Percentiles rank a stretch among this genome's conserved stretches.
Evolutionary conservation across 2,113 vertebrate species (phyloP).

Genomic region (Osmerus eperlanus): DNA sequence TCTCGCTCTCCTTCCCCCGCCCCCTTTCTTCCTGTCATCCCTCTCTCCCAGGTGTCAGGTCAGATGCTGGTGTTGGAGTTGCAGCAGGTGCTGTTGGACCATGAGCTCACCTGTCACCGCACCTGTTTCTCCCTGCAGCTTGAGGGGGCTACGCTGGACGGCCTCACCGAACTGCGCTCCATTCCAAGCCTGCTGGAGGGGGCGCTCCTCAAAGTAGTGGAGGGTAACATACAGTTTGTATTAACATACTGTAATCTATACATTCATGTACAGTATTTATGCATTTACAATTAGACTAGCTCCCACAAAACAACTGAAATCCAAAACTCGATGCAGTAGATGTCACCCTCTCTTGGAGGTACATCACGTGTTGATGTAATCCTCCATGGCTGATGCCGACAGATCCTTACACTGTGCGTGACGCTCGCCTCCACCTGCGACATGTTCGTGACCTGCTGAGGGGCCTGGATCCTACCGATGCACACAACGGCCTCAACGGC

Average conservation of each 20-base stretch:
- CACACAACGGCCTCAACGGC: constrained; percentile 90
- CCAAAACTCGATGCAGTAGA: too few relatives aligned
- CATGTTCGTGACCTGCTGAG: constrained; percentile 90
- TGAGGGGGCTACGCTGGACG: constrained; percentile 81
- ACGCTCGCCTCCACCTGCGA: constrained; percentile 89
- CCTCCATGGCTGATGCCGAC: not conserved
- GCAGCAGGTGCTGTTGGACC: constrained; percentile 93
- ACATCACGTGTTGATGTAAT: too few relatives aligned
- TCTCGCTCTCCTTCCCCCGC: not conserved
- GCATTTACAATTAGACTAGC: too few relatives aligned
- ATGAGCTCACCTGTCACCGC: constrained; percentile 87
- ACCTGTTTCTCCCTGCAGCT: constrained; percentile 94
- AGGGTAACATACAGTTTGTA: constrained; percentile 72
- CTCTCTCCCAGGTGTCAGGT: constrained; percentile 79
- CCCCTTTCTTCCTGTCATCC: not conserved
- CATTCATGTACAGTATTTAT: too few relatives aligned
- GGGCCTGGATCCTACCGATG: constrained; percentile 89
- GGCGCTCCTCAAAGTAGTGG: constrained; percentile 83
- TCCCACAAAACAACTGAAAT: too few relatives aligned
- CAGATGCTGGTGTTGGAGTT: constrained; percentile 94
- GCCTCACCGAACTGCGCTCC: constrained; percentile 81
- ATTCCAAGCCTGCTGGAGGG: constrained; percentile 85
- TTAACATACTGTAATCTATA: too few relatives aligned
- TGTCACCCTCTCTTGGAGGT: too few relatives aligned
- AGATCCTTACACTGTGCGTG: constrained; percentile 90